These are phyloP conservation scores for Pedetes capensis DNA, from an alignment of 2,113 vertebrate genomes.

Conservation along the genomic window DNA sequence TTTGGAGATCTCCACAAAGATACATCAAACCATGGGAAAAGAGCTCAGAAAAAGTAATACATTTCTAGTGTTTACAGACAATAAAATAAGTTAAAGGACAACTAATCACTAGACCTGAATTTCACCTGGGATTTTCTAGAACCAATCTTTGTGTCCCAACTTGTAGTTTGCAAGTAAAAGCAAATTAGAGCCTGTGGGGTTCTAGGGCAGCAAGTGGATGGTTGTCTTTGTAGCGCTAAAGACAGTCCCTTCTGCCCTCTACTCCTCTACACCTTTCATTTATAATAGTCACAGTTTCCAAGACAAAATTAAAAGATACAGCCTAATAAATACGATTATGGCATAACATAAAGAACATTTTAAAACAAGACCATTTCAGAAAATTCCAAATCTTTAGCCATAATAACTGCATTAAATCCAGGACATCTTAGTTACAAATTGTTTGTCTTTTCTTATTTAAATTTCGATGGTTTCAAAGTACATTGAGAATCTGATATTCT, in stretches of 20 bases:
- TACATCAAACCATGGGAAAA: not conserved
- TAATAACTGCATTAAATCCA: not conserved
- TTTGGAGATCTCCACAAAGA: not conserved
- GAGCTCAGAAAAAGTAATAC: not conserved
- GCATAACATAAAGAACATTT: not conserved
- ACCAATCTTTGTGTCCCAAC: not conserved
- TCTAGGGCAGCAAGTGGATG: not conserved
- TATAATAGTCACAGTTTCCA: not conserved
- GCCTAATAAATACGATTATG: not conserved
- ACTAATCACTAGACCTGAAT: not conserved
- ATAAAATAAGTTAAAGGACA: not conserved
- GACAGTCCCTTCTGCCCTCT: not conserved
- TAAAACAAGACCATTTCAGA: not conserved
- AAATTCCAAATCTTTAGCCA: not conserved
- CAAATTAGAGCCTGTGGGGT: not conserved
- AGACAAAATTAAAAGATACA: not conserved
- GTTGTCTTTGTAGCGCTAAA: not conserved
- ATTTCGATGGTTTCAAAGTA: not conserved
- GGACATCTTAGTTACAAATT: not conserved
- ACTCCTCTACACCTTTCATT: not conserved
- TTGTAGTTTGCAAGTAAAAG: not conserved
- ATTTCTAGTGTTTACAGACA: not conserved
- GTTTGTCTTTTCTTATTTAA: not conserved
- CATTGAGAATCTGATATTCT: not conserved
- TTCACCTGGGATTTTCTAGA: not conserved